Evolutionary conservation across 2,888 invertebrate genomes (phyloP), one percentile per base, ranked within the genome.

Genomic region (Lamellibrachia satsuma): DNA sequence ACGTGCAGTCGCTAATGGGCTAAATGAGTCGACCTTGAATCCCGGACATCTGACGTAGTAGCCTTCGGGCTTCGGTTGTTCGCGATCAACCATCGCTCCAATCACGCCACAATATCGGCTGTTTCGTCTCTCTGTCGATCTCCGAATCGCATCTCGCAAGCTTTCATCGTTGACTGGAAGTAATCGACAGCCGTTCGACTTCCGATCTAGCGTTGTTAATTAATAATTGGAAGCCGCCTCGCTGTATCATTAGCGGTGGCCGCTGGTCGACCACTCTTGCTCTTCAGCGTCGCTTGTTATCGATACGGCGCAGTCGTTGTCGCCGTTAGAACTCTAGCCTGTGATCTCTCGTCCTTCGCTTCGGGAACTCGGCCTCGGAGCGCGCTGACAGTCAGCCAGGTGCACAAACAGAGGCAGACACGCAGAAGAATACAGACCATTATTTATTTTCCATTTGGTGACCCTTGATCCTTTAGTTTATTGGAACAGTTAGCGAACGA

Each of bases 141-240:
- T 75, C n/a, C 75, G 75, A 75, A 15, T 22, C 3, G 75, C 75
- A 75, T 75, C 75, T 75, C 75, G 75, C 75, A 22, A 75, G 75
- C 75, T 75, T 75, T 75, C 75, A 75, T 75, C 75, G 75, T n/a
- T 75, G 75, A 75, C 75, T 75, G 75, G 75, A 75, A 75, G 75
- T 75, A 75, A 75, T 75, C n/a, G 75, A 75, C 75, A n/a, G 75
- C 75, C 75, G 15, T 6, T 22, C 22, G 75, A 75, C 75, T 75
- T 75, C 75, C 75, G 75, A 75, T 75, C 75, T 75, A n/a, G 22
- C 75, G 75, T 75, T 75, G 75, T 75, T 75, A 75, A 75, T 75
- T 75, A 75, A 75, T 75, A 75, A 75, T 75, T 75, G 22, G 75
- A 75, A 11, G 75, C 75, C 75, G 75, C 75, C 22, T 75, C 75